These are phyloP conservation scores for Prinia subflava DNA, from an alignment of 2,113 vertebrate species.

Conservation along the genomic window DNA sequence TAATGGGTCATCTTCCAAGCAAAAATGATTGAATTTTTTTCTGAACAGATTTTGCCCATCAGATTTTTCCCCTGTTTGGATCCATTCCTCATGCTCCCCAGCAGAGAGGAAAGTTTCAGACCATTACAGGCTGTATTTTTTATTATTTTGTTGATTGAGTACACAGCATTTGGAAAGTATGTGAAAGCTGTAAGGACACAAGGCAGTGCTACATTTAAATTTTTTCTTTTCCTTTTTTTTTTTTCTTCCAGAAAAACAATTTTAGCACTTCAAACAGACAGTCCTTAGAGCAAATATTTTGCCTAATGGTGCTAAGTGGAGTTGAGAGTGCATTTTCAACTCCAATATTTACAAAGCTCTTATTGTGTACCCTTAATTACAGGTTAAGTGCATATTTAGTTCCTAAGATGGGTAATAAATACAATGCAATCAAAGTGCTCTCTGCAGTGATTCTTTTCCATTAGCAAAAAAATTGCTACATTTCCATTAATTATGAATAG, in stretches of 20 bases:
- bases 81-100: background rate
- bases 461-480: conserved; percentile 7
- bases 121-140: background rate
- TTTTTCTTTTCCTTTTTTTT: background rate
- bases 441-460: background rate
- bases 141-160: background rate
- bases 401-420: background rate
- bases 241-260: background rate
- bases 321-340: background rate
- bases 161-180: background rate
- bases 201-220: background rate
- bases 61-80: background rate
- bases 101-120: background rate
- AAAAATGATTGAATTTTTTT: background rate
- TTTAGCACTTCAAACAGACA: background rate
- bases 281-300: background rate
- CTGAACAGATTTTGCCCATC: background rate
- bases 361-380: conserved; percentile 14
- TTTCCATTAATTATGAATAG: conserved; percentile 42
- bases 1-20: background rate
- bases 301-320: background rate
- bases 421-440: background rate
- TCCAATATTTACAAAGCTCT: conserved; percentile 19
- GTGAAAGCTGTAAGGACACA: background rate
- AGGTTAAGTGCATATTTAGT: conserved; percentile 13